Evolutionary conservation across 2,113 vertebrate genomes (phyloP), one percentile per base, ranked within the genome.

Genomic region (Carollia perspicillata): DNA sequence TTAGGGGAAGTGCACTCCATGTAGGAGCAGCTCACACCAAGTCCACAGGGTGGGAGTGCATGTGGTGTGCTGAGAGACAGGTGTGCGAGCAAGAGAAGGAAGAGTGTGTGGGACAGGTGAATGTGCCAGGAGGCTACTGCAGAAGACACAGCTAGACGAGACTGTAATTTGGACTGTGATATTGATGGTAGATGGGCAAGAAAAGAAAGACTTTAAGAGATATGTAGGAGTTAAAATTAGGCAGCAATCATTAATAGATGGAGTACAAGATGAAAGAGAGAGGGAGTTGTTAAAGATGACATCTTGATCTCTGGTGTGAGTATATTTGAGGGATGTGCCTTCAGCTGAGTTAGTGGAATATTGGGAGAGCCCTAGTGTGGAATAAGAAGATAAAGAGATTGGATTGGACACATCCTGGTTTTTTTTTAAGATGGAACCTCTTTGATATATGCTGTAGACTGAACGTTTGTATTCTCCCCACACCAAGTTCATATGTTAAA

Each of bases 71-170:
- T 63, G 58, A 60, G 60, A 30, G 60, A 63, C 26, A 30, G 60
- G 11, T 9, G 2, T 12, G 1, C 2, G 1, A 79, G 79, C 33
- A 63, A 66, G 75, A 47, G 28, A 10, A 40, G 14, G 12, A n/a
- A 22, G 53, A 26, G 33, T 13, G 42, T 22, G 1, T 6, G 0
- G 42, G 42, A 26, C 8, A 9, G 12, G 6, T 2, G n/a, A 68
- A 1, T 0, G 5, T 10, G 26, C 17, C 40, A 16, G 20, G 26
- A 80, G 12, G 20, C 42, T 40, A 0, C 7, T 55, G 2, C 9
- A 49, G 83, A 60, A 42, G 17, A 40, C 40, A 13, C 40, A 28
- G 30, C 49, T 58, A 1, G 42, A n/a, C 2, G n/a, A 53, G 26
- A 17, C 44, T 26, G 1, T 42, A 17, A 13, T 18, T 18, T 51